A percentile compares a stretch with the other conserved stretches of the same genome.
These are phyloP conservation scores for Lysandra coridon DNA, from an alignment of 2,888 invertebrate species.

Conservation along the genomic window DNA sequence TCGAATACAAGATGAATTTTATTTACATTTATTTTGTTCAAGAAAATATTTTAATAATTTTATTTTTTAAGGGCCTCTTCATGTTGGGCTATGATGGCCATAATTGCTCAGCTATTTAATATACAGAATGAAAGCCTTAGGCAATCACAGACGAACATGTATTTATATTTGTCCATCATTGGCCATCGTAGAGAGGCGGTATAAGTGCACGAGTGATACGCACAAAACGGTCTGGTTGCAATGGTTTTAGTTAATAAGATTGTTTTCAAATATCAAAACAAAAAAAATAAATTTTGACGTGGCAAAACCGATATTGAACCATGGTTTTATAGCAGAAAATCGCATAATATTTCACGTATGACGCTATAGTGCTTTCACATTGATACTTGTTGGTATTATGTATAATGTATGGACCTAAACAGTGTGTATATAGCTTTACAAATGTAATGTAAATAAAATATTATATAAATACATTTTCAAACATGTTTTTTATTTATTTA, in stretches of 20 bases:
- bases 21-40: neutral
- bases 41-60: neutral
- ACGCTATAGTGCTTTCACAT: slow-evolving; percentile 13
- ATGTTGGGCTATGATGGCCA: no score
- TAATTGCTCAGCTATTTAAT: no score
- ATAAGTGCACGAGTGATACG: slow-evolving; percentile 11
- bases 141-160: no score
- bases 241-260: neutral
- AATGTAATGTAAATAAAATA: slow-evolving; percentile 48
- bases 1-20: neutral
- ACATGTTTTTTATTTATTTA: slow-evolving; percentile 22
- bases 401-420: slow-evolving; percentile 66
- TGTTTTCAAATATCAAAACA: neutral
- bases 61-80: no score
- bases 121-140: no score
- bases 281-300: neutral
- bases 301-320: neutral
- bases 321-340: neutral
- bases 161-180: no score
- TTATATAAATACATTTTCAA: slow-evolving; percentile 40
- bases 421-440: slow-evolving; percentile 69
- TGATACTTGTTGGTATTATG: slow-evolving; percentile 24
- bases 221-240: slow-evolving; percentile 9
- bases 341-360: slow-evolving; percentile 1
- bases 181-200: neutral